Evolutionary conservation across 2,797 vertebrate genomes (phyloP), one percentile per base, ranked within the genome.

Genomic region (Corythornis leucogaster): DNA sequence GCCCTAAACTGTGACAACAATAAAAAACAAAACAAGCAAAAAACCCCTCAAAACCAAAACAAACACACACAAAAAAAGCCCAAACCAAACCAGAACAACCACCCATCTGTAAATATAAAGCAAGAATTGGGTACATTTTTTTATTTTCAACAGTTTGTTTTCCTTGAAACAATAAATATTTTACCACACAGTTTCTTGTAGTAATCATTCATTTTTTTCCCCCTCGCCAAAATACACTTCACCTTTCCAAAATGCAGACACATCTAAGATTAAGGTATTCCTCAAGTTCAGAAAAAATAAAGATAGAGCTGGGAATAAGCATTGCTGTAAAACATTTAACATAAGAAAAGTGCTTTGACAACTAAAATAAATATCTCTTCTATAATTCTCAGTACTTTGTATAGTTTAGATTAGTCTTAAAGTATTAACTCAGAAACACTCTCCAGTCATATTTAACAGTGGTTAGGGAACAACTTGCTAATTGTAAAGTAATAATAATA

Each of bases 401-500:
- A 40, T 33, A 62, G 28, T 67, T 80, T 86, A 73, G 35, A 24
- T 15, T 79, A 17, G 14, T 93, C 59, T 76, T 80, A 89, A 85
- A 80, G 51, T 76, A 92, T 63, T 87, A 81, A 79, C 26, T 69
- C 31, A 46, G 74, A 85, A 79, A 84, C 61, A 73, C 17, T 83
- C 51, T 79, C 35, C 13, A 81, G 40, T 45, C 43, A 20, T 55
- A 86, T 79, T 95, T 88, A 87, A 67, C 1, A 5, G 25, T 88
- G 51, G 40, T 84, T 85, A 81, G 59, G 67, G 87, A 91, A 79
- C 48, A 87, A 80, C 59, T 80, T 4, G 45, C 66, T 87, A 91
- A 94, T 89, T 94, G 31, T 76, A 69, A 94, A 91, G 67, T 62
- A 62, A 9, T 76, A 83, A 51, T 87, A 92, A 76, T 77, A 71